Percentiles rank a stretch among this genome's conserved stretches.
phyloP scores from a whole-genome alignment of 2,888 invertebrate species.

The Epinotia demarniana region DNA sequence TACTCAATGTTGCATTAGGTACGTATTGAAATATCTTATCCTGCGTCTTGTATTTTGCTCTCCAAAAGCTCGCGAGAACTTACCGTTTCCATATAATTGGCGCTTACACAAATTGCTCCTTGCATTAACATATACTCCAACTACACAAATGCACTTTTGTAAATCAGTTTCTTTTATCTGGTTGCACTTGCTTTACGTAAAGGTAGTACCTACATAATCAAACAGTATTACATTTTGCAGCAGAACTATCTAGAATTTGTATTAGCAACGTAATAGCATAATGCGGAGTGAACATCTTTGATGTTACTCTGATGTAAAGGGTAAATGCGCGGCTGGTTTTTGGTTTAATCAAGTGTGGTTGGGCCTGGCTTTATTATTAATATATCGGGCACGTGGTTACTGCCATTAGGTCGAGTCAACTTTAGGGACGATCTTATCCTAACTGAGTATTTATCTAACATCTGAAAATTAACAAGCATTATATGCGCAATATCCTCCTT shows the following conservation, averaged over 20 bases:
- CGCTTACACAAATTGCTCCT: not conserved
- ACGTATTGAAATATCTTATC: not conserved
- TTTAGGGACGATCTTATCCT: conserved; percentile 3
- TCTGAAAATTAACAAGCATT: not conserved
- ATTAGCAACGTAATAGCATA: conserved; percentile 18
- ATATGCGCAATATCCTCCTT: too few relatives aligned
- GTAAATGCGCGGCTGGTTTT: conserved; percentile 24
- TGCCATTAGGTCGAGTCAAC: not conserved
- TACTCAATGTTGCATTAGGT: not conserved
- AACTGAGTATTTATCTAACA: not conserved
- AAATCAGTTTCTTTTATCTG: conserved; percentile 12
- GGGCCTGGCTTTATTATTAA: conserved; percentile 37
- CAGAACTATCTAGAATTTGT: not conserved
- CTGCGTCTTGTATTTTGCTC: not conserved
- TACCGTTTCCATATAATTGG: conserved; percentile 4
- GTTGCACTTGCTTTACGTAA: conserved; percentile 24
- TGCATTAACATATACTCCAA: conserved; percentile 25
- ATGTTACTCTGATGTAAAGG: conserved; percentile 20
- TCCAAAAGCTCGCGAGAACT: not conserved
- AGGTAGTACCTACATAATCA: conserved; percentile 1
- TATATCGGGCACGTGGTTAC: not conserved
- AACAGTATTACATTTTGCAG: not conserved
- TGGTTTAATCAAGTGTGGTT: conserved; percentile 33
- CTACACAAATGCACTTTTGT: conserved; percentile 16
- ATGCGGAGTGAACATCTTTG: conserved; percentile 19